phyloP scores from a whole-genome alignment of 2,113 vertebrate genomes.

The rat (Rattus norvegicus) region DNA sequence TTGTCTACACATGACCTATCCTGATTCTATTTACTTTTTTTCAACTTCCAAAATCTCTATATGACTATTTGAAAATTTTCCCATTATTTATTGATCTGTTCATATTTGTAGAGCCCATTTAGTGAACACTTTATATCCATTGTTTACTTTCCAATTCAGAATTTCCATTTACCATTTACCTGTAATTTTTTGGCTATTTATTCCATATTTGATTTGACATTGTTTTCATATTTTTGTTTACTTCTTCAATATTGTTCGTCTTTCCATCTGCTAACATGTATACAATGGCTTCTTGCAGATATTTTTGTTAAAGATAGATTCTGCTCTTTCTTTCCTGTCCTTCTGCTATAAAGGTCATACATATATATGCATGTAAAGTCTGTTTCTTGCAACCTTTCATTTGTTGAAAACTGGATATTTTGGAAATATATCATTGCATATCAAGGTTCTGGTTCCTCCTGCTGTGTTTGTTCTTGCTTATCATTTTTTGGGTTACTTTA shows the following conservation, averaged over 20 bases:
- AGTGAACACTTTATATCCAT: not conserved
- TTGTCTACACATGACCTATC: not conserved
- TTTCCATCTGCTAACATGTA: not conserved
- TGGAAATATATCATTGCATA: not conserved
- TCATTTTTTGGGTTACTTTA: not conserved
- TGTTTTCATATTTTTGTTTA: not conserved
- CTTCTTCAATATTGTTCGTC: not conserved
- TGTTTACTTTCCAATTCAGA: not conserved
- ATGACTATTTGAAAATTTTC: not conserved
- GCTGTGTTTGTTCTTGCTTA: not conserved
- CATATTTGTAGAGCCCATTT: not conserved
- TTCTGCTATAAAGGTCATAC: not conserved
- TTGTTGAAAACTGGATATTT: not conserved
- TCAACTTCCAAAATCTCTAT: not conserved
- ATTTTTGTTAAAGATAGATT: not conserved
- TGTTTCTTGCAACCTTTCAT: not conserved
- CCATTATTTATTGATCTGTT: not conserved
- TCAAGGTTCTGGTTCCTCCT: not conserved
- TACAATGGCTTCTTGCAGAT: not conserved
- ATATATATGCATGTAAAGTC: too few species aligned
- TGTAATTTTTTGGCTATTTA: not conserved
- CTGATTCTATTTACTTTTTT: not conserved
- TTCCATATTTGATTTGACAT: not conserved
- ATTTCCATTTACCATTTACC: not conserved
- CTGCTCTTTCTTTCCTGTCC: not conserved